Conservation (phyloP, 2,797 vertebrate species). For the Anguilla megastoma region DNA sequence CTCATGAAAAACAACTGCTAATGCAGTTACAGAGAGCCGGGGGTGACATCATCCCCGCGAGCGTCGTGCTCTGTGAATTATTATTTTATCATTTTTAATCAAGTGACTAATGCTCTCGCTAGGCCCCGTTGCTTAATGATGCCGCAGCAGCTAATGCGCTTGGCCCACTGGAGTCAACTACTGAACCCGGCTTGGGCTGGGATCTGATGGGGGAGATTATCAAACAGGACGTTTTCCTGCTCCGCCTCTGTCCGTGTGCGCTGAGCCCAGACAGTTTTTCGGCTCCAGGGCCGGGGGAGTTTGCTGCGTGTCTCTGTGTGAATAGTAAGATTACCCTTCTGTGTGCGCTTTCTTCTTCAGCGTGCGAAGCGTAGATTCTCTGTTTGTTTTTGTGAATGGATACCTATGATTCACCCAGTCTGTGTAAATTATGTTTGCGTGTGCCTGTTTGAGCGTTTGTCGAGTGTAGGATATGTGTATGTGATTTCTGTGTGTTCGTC, state of each 20-base stretch:
- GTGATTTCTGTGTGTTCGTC: background rate
- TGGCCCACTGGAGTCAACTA: conserved; percentile 56
- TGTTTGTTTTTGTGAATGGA: background rate
- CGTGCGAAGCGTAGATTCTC: background rate
- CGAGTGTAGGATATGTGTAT: background rate
- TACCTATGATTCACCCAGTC: background rate
- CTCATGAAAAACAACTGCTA: conserved; percentile 70
- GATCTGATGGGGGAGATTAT: conserved; percentile 56
- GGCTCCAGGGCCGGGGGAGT: conserved; percentile 39
- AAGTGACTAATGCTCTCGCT: conserved; percentile 62
- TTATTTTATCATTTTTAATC: conserved; percentile 69
- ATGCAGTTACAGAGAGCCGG: conserved; percentile 60
- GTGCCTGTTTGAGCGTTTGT: conserved; percentile 26
- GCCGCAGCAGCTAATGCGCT: conserved; percentile 58
- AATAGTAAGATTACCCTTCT: conserved; percentile 19
- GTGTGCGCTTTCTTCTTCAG: conserved; percentile 8
- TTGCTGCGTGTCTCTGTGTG: background rate
- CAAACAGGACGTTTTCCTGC: conserved; percentile 61
- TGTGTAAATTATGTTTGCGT: conserved; percentile 16
- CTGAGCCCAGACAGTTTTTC: conserved; percentile 47
- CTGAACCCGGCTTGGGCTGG: conserved; percentile 56
- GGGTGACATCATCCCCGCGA: conserved; percentile 63
- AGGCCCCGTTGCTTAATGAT: conserved; percentile 62
- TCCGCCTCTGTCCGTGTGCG: conserved; percentile 55
- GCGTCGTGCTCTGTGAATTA: conserved; percentile 55